phyloP scores from a whole-genome alignment of 2,888 invertebrate species.

The Choristoneura rosaceana region DNA sequence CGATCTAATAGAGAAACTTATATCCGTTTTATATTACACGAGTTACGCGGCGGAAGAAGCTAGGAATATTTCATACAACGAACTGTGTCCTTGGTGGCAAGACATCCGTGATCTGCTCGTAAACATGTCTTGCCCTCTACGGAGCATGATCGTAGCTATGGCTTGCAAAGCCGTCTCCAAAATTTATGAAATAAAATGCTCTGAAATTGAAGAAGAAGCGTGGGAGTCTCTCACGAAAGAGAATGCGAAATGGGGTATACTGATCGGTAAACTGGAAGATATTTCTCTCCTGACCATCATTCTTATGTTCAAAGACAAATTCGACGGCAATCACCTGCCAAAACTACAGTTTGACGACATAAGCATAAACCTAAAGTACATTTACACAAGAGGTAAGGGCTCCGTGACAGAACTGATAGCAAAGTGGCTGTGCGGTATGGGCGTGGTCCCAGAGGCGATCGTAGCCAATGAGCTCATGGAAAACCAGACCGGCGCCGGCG shows the following conservation, averaged over 20 bases:
- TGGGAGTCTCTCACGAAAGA: conserved; percentile 95
- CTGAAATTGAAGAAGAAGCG: conserved; percentile 84
- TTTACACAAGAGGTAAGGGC: conserved; percentile 89
- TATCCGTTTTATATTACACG: conserved; percentile 87
- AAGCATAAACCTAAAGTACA: conserved; percentile 88
- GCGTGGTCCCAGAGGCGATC: conserved; percentile 88
- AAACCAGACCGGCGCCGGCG: conserved; percentile 52
- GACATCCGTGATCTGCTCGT: conserved; percentile 89
- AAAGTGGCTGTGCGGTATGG: conserved; percentile 92
- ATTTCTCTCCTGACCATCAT: conserved; percentile 92
- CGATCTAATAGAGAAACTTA: conserved; percentile 89
- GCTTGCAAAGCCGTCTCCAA: conserved; percentile 91
- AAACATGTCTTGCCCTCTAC: conserved; percentile 90
- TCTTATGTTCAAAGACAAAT: conserved; percentile 80
- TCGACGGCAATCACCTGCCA: conserved; percentile 75
- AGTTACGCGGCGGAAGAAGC: conserved; percentile 87
- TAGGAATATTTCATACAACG: conserved; percentile 87
- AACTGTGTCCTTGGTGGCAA: conserved; percentile 93
- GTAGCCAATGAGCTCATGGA: conserved; percentile 82
- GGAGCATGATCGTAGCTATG: conserved; percentile 93
- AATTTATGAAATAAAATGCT: conserved; percentile 71
- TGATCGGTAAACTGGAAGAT: conserved; percentile 96
- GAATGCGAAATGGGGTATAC: conserved; percentile 93
- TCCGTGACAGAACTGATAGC: conserved; percentile 96
- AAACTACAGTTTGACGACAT: conserved; percentile 83